Evolutionary conservation across 2,888 invertebrate genomes (phyloP), one percentile per base, ranked within the genome.

Genomic region (Drosophila lutescens): DNA sequence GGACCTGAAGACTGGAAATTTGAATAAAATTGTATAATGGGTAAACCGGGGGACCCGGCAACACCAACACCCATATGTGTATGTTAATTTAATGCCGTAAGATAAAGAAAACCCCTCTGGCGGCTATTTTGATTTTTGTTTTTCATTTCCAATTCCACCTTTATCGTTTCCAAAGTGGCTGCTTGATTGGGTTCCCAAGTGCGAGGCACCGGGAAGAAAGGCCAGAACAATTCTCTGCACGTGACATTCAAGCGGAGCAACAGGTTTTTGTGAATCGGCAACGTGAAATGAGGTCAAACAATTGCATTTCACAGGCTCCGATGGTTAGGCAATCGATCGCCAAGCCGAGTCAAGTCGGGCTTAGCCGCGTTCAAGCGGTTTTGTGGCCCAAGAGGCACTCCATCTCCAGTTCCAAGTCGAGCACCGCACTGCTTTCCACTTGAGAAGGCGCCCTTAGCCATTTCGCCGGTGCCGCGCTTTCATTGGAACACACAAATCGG

Each of bases 21-120:
- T 86, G 69, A 87, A 84, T 86, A 86, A 86, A 81, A 78, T 83
- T 86, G 76, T 88, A 83, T 88, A 83, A 84, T 84, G 72, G 53
- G 63, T 67, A 51, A 46, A 80, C 60, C 58, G 57, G 44, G 50
- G 60, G 44, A 59, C 51, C 53, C 40, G 62, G 38, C 70, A 47
- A 54, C 32, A 26, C 38, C 55, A 57, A 53, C 36, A 49, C 34
- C 36, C 57, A 74, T 66, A 38, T 54, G 44, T 54, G 49, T 59
- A 66, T 55, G 50, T 62, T 68, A 70, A 68, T 68, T 70, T 68
- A 34, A 58, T 70, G 58, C 71, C 68, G 59, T 46, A 58, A 68
- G 68, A 68, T 68, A 68, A 71, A 61, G 73, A 54, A 67, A 79
- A 62, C 61, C 65, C 63, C 62, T 69, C 30, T 10, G 68, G 68